A percentile compares a stretch with the other conserved stretches of the same genome.
phyloP scores from a whole-genome alignment of 2,797 vertebrate genomes.

The Urosaurus nigricauda region DNA sequence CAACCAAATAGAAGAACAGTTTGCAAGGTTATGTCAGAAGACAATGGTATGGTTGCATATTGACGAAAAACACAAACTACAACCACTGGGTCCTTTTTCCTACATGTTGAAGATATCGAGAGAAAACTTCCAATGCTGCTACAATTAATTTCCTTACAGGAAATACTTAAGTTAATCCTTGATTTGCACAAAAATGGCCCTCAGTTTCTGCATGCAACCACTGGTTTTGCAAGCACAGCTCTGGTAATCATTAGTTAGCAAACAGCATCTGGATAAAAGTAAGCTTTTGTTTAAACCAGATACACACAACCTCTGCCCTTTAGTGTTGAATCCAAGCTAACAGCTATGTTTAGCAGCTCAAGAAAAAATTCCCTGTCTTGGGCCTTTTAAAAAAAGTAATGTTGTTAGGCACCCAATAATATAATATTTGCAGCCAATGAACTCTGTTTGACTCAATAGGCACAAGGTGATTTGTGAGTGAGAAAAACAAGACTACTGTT shows the following conservation, averaged over 20 bases:
- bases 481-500: not conserved
- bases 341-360: not conserved
- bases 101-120: not conserved
- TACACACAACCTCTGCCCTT: conserved; percentile 12
- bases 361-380: not conserved
- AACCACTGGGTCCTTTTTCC: not conserved
- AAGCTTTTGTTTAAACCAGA: not conserved
- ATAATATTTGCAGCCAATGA: not conserved
- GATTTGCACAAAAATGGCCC: not conserved
- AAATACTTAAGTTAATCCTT: not conserved
- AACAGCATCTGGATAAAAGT: not conserved
- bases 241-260: conserved; percentile 4
- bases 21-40: not conserved
- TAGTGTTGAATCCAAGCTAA: not conserved
- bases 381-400: not conserved
- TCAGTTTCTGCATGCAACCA: not conserved
- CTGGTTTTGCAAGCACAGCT: not conserved
- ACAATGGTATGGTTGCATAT: not conserved
- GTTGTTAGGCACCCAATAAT: not conserved
- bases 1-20: not conserved
- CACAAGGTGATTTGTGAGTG: not conserved
- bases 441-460: not conserved
- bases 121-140: not conserved
- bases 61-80: not conserved
- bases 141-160: not conserved